Evolutionary conservation across 2,113 vertebrate genomes (phyloP).

Genomic region (Sceloporus tristichus): DNA sequence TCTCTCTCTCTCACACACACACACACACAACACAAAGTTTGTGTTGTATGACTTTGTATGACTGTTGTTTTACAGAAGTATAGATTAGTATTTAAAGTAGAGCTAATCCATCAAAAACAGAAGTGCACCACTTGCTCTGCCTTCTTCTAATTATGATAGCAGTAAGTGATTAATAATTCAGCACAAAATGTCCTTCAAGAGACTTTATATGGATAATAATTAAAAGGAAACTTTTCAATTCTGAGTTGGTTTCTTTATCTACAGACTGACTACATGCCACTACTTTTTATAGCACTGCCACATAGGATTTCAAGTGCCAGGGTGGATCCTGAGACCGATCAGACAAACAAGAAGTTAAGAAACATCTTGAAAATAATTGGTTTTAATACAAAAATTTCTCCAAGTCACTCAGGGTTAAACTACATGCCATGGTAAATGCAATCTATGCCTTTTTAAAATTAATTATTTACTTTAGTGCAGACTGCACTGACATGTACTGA

Average conservation of each 20-base stretch:
- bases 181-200: conserved; percentile 52
- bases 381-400: neutral
- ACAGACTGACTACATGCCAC: neutral
- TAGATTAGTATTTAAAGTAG: conserved; percentile 51
- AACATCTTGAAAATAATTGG: neutral
- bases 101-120: conserved; percentile 58
- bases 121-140: conserved; percentile 50
- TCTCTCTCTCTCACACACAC: neutral
- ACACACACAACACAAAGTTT: neutral
- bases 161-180: conserved; percentile 62
- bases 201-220: conserved; percentile 28
- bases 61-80: conserved; percentile 39
- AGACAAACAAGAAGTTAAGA: neutral
- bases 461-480: no score
- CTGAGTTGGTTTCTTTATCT: neutral
- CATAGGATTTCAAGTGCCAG: neutral
- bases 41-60: conserved; percentile 21
- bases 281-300: neutral
- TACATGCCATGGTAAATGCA: neutral
- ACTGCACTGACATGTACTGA: no score
- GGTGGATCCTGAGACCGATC: neutral
- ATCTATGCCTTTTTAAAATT: no score
- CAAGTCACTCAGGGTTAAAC: neutral
- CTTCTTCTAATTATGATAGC: conserved; percentile 63
- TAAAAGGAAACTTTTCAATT: conserved; percentile 7